Conservation (phyloP, 2,797 vertebrate species). For the Periparus ater region DNA sequence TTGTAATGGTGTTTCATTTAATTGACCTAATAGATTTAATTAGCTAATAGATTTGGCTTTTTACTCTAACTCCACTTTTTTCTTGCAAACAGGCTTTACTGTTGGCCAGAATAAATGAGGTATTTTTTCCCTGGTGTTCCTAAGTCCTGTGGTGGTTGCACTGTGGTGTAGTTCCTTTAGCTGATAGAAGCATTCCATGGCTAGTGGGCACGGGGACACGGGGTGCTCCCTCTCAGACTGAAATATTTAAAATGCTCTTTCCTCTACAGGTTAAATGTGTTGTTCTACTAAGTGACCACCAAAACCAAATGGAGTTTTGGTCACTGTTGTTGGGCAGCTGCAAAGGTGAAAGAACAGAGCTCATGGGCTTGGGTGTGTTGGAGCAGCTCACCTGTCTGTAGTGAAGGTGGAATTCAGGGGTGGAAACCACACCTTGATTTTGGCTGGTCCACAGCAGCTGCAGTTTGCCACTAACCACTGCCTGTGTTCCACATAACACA, state of each 20-base stretch:
- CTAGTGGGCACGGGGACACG: neutral
- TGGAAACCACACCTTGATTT: neutral
- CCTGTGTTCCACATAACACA: neutral
- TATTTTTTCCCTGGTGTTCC: conserved; percentile 70
- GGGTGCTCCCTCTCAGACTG: neutral
- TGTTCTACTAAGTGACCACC: neutral
- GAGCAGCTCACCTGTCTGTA: neutral
- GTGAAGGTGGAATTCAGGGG: neutral
- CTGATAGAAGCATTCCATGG: conserved; percentile 19
- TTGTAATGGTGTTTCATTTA: neutral
- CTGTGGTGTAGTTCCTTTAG: conserved; percentile 59
- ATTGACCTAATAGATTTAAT: neutral
- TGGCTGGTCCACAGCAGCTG: neutral
- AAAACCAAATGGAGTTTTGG: neutral
- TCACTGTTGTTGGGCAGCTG: neutral
- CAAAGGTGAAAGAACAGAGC: neutral
- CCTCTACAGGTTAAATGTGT: neutral
- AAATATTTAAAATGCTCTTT: neutral
- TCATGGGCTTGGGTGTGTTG: neutral
- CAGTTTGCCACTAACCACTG: neutral
- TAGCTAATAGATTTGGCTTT: neutral
- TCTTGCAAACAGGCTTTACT: conserved; percentile 80
- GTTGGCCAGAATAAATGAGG: conserved; percentile 84
- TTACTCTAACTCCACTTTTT: conserved; percentile 47
- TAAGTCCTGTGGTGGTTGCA: conserved; percentile 44